Conservation (phyloP, 2,797 vertebrate genomes). For the Columba guinea region DNA sequence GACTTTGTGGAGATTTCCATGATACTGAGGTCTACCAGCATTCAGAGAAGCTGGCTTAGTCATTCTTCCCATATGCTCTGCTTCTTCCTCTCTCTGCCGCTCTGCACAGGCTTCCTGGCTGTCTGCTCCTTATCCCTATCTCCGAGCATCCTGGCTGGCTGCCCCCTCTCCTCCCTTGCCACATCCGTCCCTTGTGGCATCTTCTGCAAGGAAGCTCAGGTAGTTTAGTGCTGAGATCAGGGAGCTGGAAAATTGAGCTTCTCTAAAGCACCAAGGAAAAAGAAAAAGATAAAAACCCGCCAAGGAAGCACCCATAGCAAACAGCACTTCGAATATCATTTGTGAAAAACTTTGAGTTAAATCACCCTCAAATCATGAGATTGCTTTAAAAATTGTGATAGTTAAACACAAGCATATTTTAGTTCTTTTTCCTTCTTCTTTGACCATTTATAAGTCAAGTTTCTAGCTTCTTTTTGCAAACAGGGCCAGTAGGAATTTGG, state of each 20-base stretch:
- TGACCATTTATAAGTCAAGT: not conserved
- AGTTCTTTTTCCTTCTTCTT: not conserved
- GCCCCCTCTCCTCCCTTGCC: not conserved
- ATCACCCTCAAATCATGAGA: not conserved
- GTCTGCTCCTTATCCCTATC: conserved; percentile 13
- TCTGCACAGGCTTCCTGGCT: conserved; percentile 43
- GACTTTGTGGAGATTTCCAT: conserved; percentile 51
- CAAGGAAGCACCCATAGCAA: not conserved
- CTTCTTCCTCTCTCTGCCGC: conserved; percentile 23
- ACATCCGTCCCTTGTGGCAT: not conserved
- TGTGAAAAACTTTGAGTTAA: not conserved
- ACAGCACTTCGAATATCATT: not conserved
- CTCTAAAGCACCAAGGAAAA: conserved; percentile 4
- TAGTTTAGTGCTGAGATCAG: conserved; percentile 36
- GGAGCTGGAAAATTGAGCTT: conserved; percentile 4
- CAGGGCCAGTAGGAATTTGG: not conserved
- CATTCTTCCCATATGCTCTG: conserved; percentile 68
- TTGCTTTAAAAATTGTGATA: not conserved
- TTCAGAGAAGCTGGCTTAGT: conserved; percentile 56
- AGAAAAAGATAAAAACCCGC: not conserved
- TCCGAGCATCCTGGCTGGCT: conserved; percentile 4
- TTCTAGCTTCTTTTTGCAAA: not conserved
- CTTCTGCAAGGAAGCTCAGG: not conserved
- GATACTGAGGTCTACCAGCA: conserved; percentile 13
- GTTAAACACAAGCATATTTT: not conserved